Conservation (phyloP, 2,797 vertebrate species). For the Argentina silus region DNA sequence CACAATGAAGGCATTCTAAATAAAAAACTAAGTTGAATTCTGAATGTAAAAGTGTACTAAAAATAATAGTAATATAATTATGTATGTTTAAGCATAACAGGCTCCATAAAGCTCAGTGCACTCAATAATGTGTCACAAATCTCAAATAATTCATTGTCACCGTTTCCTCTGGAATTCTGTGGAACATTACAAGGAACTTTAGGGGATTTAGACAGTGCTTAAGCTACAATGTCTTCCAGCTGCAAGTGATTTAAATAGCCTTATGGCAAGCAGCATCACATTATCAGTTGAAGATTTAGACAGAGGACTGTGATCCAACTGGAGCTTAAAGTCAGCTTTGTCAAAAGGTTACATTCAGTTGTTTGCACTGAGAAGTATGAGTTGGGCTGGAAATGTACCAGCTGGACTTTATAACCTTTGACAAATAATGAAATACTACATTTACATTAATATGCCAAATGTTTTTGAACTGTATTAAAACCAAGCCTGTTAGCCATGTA, state of each 20-base stretch:
- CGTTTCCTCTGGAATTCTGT: conserved; percentile 56
- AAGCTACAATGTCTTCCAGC: conserved; percentile 65
- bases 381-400: conserved; percentile 27
- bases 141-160: conserved; percentile 55
- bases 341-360: conserved; percentile 42
- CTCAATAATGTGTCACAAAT: conserved; percentile 42
- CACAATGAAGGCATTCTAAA: neutral
- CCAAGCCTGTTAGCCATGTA: neutral
- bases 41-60: conserved; percentile 10
- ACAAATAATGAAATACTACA: neutral
- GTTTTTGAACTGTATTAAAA: neutral
- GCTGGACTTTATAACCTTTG: neutral
- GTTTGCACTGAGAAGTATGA: conserved; percentile 22
- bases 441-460: too few species aligned
- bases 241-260: conserved; percentile 47
- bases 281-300: conserved; percentile 52
- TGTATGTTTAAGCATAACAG: conserved; percentile 19
- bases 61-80: conserved; percentile 14
- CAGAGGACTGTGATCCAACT: conserved; percentile 50
- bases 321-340: conserved; percentile 48
- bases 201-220: conserved; percentile 60
- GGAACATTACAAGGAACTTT: conserved; percentile 65
- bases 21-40: neutral
- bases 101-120: conserved; percentile 31
- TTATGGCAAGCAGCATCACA: conserved; percentile 56